Evolutionary conservation across 2,113 vertebrate species (phyloP), one percentile per base, ranked within the genome.

Genomic region (Spilogale gracilis): DNA sequence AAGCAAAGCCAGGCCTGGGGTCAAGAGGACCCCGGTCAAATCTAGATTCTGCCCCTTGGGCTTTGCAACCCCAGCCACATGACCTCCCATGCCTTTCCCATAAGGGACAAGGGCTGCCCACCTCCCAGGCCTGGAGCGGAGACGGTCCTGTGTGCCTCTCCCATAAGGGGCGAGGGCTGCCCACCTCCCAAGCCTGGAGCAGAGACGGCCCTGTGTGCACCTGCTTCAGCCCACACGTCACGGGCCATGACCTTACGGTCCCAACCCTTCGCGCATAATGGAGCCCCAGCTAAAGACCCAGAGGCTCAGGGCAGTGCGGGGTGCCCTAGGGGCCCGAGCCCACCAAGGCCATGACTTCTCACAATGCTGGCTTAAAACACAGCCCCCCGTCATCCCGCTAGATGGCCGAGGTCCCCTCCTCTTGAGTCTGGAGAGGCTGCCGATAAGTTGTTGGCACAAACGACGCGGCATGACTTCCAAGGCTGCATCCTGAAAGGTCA

Each of bases 141-240:
- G 8, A 30, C 3, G 7, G 38, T 3, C 48, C 30, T 0, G 2
- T 5, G 2, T 1, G 14, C 0, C 38, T 38, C 3, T 0, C n/a
- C 43, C 7, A 32, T 6, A 9, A 58, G 30, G 69, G 60, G 67
- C 18, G 14, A 17, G 23, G 0, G 16, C 21, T 3, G 69, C 76
- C 27, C 1, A 0, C 13, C 58, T 74, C 78, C 13, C 0, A 1
- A 23, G 60, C 5, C 9, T 12, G 2, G 11, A 32, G 45, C 21
- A 25, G 82, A 32, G 8, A 30, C 3, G 7, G 38, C 2, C 48
- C 30, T 0, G 2, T 5, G 2, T 1, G 14, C 0, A 12, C 50
- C 89, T 6, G 27, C 23, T 5, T 4, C 8, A 0, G 63, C 0
- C 2, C 25, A 3, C 2, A 1, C 1, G 0, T n/a, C n/a, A 0